Evolutionary conservation across 2,113 vertebrate species (phyloP).

Genomic region (Eolophus roseicapilla): DNA sequence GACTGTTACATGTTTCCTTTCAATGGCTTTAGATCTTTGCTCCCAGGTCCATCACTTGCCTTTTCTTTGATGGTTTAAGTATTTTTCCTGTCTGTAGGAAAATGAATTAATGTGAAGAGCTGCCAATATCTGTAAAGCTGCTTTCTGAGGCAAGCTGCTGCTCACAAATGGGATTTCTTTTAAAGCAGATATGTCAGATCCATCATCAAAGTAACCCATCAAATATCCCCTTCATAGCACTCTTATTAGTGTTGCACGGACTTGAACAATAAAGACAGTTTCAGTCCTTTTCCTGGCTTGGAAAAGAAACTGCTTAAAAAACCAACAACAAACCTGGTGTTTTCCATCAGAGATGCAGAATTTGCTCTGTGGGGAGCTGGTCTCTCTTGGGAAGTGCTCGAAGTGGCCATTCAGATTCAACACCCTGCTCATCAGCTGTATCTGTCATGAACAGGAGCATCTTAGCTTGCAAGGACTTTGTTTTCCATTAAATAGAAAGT

Average conservation of each 20-base stretch:
- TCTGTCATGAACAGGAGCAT: neutral
- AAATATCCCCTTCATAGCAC: neutral
- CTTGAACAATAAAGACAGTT: neutral
- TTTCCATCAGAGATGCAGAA: neutral
- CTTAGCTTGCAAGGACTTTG: neutral
- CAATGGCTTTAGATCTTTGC: neutral
- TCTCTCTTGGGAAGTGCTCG: neutral
- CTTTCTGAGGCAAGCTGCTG: neutral
- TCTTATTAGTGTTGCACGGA: neutral
- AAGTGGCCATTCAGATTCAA: neutral
- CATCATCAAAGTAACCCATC: neutral
- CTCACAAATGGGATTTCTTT: neutral
- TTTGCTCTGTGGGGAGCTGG: neutral
- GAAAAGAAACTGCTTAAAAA: neutral
- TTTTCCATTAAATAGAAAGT: conserved; percentile 1
- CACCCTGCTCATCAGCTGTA: neutral
- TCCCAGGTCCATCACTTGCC: neutral
- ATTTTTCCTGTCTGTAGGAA: neutral
- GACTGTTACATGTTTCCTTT: neutral
- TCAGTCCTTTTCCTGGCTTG: neutral
- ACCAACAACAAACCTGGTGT: neutral
- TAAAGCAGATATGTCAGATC: neutral
- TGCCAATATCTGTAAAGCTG: neutral
- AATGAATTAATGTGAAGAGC: neutral
- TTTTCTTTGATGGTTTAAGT: neutral